A percentile compares a stretch with the other conserved stretches of the same genome.
These are phyloP conservation scores for Escarpia spicata DNA, from an alignment of 2,888 invertebrate genomes.

Conservation along the genomic window DNA sequence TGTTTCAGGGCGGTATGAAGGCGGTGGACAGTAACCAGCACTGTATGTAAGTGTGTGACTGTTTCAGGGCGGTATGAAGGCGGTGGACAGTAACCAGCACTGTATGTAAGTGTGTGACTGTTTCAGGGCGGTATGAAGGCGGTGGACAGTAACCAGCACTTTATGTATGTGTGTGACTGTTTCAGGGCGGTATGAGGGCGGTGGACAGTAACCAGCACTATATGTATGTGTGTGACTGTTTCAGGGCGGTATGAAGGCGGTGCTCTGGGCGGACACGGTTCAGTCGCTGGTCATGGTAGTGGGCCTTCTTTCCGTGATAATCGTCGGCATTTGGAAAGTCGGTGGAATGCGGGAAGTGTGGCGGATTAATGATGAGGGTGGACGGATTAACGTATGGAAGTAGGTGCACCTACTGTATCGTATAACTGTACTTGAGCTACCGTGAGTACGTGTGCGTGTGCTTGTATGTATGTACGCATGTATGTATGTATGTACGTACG, in stretches of 20 bases:
- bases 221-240: slow-evolving; percentile 20
- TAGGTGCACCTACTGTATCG: slow-evolving; percentile 46
- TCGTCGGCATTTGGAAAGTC: slow-evolving; percentile 56
- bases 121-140: too few species aligned
- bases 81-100: too few species aligned
- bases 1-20: background rate
- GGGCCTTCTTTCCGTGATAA: slow-evolving; percentile 61
- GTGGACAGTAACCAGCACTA: background rate
- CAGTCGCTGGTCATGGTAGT: slow-evolving; percentile 65
- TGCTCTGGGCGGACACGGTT: slow-evolving; percentile 66
- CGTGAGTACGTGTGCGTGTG: background rate
- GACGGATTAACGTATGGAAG: slow-evolving; percentile 51
- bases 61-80: too few species aligned
- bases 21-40: too few species aligned
- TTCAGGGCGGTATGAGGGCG: too few species aligned
- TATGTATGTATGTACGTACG: background rate
- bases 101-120: too few species aligned
- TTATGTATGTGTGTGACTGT: too few species aligned
- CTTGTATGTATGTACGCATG: background rate
- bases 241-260: slow-evolving; percentile 67
- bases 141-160: too few species aligned
- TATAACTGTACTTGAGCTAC: slow-evolving; percentile 20
- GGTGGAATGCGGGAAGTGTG: slow-evolving; percentile 56
- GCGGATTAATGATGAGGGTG: slow-evolving; percentile 51
- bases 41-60: too few species aligned